Conservation (phyloP, 2,113 vertebrate species). For the cattle (Bos taurus) region DNA sequence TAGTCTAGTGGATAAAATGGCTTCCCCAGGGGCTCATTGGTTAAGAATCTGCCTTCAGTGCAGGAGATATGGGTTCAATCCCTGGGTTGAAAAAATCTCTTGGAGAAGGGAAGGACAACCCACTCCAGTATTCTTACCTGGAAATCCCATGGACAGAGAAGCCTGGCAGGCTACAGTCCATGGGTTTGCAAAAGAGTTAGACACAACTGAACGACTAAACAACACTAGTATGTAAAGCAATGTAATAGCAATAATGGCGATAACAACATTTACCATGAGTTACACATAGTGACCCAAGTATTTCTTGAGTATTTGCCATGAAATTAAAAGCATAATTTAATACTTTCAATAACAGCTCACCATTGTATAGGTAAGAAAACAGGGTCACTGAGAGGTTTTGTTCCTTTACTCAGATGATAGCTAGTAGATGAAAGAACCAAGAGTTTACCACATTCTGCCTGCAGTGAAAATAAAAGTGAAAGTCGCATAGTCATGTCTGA, state of each 20-base stretch:
- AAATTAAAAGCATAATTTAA: neutral
- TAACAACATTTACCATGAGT: neutral
- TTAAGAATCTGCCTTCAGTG: too few species aligned
- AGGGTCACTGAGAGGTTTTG: neutral
- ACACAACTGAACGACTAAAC: neutral
- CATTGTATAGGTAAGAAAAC: neutral
- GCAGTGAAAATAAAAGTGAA: neutral
- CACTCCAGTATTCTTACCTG: neutral
- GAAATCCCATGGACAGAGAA: neutral
- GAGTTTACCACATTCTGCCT: neutral
- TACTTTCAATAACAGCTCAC: neutral
- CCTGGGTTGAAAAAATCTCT: too few species aligned
- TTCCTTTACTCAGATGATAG: neutral
- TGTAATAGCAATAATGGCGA: neutral
- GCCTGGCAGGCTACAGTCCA: neutral
- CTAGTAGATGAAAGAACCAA: neutral
- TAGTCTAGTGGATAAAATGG: too few species aligned
- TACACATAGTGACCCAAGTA: neutral
- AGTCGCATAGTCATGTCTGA: neutral
- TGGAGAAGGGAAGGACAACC: too few species aligned
- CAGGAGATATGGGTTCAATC: too few species aligned
- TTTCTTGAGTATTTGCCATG: neutral
- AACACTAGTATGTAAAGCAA: neutral
- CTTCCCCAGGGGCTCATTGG: too few species aligned
- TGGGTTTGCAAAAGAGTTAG: neutral